Percentiles rank a stretch among this genome's conserved stretches.
Conservation (phyloP, 2,888 invertebrate genomes). For the Drosophila acutilabella region DNA sequence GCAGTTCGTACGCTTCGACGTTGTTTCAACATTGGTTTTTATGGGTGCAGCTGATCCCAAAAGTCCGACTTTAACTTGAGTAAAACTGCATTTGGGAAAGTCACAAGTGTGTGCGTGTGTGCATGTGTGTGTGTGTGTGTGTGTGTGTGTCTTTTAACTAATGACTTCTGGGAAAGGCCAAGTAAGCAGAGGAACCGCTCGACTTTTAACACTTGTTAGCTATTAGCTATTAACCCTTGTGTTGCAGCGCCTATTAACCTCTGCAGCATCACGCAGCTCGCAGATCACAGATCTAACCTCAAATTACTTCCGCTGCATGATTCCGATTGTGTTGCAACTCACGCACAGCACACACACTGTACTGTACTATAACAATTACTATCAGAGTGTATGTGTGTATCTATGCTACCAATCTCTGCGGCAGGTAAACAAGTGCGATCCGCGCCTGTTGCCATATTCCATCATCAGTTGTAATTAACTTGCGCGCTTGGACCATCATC, state of each 20-base stretch:
- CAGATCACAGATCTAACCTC: slow-evolving; percentile 66
- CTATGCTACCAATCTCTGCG: slow-evolving; percentile 57
- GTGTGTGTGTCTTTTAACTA: slow-evolving; percentile 41
- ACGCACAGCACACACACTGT: slow-evolving; percentile 41
- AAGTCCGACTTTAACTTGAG: slow-evolving; percentile 34
- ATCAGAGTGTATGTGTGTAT: slow-evolving; percentile 24
- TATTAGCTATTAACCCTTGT: slow-evolving; percentile 68
- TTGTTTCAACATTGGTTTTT: slow-evolving; percentile 60
- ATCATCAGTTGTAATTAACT: slow-evolving; percentile 72
- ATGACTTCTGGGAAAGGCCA: slow-evolving; percentile 56
- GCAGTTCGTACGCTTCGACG: slow-evolving; percentile 46
- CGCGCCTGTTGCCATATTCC: slow-evolving; percentile 64
- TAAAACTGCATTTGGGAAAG: slow-evolving; percentile 50
- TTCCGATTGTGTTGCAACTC: slow-evolving; percentile 52
- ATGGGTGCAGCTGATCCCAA: slow-evolving; percentile 64
- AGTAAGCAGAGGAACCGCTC: slow-evolving; percentile 19
- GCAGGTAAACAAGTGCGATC: slow-evolving; percentile 26
- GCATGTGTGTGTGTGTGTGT: slow-evolving; percentile 24
- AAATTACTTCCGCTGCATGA: slow-evolving; percentile 81
- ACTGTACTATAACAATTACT: slow-evolving; percentile 65
- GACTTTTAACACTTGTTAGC: slow-evolving; percentile 64
- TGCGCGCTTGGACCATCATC: slow-evolving; percentile 47
- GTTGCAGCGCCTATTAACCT: slow-evolving; percentile 63
- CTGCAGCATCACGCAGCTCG: slow-evolving; percentile 36
- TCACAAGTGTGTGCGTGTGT: slow-evolving; percentile 21